Base-by-base conservation (phyloP, 2,113 vertebrate species). In the Strix uralensis region DNA sequence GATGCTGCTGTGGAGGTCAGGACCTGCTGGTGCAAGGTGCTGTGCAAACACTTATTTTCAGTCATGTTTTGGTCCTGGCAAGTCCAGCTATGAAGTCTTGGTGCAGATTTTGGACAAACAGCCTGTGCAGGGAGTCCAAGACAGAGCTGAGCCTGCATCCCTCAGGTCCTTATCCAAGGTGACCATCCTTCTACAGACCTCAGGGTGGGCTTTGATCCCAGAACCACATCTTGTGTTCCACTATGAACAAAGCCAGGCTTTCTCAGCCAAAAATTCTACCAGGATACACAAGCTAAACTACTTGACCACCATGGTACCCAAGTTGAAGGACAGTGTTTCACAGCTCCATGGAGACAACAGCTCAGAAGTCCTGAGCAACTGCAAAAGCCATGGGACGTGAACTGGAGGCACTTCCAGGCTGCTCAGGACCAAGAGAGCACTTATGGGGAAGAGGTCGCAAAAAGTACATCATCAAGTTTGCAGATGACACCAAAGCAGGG, bases 61-160 rank as follows among this genome's bases (percentile, higher is more conserved):
- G 66, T 13, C 17, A 4, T 0, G 0, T 59, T 91, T 78, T 86
- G 59, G 62, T 54, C 11, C 8, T 0, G 0, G 17, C 58, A 73
- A 32, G 29, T 42, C 38, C 29, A 34, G 16, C 44, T 73, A 2
- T 38, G 27, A 86, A 36, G 32, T 38, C 15, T 52, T 36, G 81
- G 52, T 78, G 19, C 27, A 34, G 65, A 66, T 90, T 54, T 94
- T 54, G 52, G 15, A 38, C 19, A 77, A 90, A 75, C 12, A 84
- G 20, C 34, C 21, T 23, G 47, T 30, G 44, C n/a, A 34, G 61
- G n/a, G 27, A 52, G 20, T 52, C 55, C 0, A 0, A 75, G 46
- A 54, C 49, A 91, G 54, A 90, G 27, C 16, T 55, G 62, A 81
- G 21, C 23, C 38, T 83, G 40, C 13, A 22, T 55, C 13, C 16